Base-by-base conservation (phyloP, 2,888 invertebrate genomes). In the Serripes groenlandicus region DNA sequence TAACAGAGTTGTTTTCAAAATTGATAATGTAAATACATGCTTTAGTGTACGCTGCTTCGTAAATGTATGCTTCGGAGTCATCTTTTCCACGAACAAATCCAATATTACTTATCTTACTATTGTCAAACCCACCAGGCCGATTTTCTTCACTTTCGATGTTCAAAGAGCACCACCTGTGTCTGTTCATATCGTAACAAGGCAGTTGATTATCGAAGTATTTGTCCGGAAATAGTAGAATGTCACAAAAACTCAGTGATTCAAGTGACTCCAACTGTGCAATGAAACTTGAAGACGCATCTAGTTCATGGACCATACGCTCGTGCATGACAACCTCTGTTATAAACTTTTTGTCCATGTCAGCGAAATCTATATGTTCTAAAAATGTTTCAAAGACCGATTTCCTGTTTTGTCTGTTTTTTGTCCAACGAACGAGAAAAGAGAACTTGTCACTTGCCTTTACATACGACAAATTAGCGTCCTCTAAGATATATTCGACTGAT, bases 401-500 rank as follows among this genome's bases (percentile, higher is more conserved):
- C 9, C 73, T 72, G 0, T 26, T 11, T 26, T 28, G 7, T 37
- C 68, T 62, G 0, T 23, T 18, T 28, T 73, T 42, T 28, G 32
- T 30, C 81, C 81, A 81, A 11, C 58, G 58, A 23, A 58, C 26
- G 2, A 81, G 32, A 35, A 70, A 78, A 0, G 23, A 37, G 11
- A 78, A 54, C 56, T 69, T 69, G 3, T 74, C 77, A 18, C 62
- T 54, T 30, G 42, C 54, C 0, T 26, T 23, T 9, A 81, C 69
- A 37, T 74, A 78, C 0, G 70, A 30, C 49, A 81, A 35, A 26
- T 18, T 35, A n/a, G 49, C 42, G 21, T 81, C 77, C 1, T 72
- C 49, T 18, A 81, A 56, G 23, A 81, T 28, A 15, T 70, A 30
- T 7, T 62, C n/a, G 11, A 81, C 32, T 4, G 77, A 74, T 30